Conservation (phyloP, 2,113 vertebrate genomes). For the Mesoclemmys tuberculata region DNA sequence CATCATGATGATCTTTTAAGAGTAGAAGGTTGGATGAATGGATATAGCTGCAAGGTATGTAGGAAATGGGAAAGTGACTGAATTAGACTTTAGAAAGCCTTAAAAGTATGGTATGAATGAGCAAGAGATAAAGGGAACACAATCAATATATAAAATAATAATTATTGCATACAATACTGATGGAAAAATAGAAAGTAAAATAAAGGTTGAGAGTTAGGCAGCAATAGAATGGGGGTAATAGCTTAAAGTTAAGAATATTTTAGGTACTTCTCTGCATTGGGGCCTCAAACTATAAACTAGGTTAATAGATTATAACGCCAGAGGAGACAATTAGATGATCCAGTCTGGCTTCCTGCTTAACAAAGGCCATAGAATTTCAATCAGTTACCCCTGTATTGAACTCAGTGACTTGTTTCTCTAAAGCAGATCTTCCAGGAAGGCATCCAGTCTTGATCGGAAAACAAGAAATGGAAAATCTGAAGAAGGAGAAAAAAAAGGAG, state of each 20-base stretch:
- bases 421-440: too few relatives aligned
- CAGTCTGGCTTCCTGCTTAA: not conserved
- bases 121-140: not conserved
- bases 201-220: not conserved
- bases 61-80: conserved; percentile 4
- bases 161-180: not conserved
- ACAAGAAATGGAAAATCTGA: not conserved
- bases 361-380: too few relatives aligned
- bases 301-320: not conserved
- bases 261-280: not conserved
- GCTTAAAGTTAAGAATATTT: not conserved
- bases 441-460: too few relatives aligned
- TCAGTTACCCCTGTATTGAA: too few relatives aligned
- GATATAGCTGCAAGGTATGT: conserved; percentile 14
- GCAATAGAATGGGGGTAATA: not conserved
- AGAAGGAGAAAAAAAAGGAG: not conserved
- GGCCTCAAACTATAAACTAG: not conserved
- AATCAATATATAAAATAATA: not conserved
- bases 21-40: not conserved
- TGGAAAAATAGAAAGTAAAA: not conserved
- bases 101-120: not conserved
- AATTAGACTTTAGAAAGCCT: not conserved
- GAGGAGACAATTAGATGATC: not conserved
- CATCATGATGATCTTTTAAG: not conserved
- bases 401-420: too few relatives aligned